Percentiles rank a stretch among this genome's conserved stretches.
phyloP scores from a whole-genome alignment of 1,140 invertebrate species.

The Belonocnema kinseyi region DNA sequence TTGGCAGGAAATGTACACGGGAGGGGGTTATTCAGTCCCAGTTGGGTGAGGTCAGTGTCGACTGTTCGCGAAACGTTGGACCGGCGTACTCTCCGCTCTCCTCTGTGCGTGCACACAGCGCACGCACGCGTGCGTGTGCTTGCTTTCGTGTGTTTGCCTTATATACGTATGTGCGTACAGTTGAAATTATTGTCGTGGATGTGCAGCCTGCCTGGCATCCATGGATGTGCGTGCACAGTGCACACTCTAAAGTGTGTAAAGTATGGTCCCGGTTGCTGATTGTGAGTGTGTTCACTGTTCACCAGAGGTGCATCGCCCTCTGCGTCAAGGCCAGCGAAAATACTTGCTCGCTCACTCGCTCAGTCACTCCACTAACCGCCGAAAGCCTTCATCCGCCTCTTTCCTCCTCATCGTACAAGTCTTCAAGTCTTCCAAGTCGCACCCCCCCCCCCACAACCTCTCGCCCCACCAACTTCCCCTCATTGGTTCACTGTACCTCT shows the following conservation, averaged over 20 bases:
- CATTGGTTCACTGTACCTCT: conserved; percentile 28
- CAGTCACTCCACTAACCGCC: conserved; percentile 67
- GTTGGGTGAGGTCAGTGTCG: conserved; percentile 75
- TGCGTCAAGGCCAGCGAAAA: conserved; percentile 76
- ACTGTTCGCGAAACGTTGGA: conserved; percentile 69
- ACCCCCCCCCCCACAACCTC: too few relatives aligned
- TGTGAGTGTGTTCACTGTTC: conserved; percentile 71
- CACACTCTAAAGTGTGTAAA: conserved; percentile 46
- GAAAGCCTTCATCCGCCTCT: conserved; percentile 64
- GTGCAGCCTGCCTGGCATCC: conserved; percentile 20
- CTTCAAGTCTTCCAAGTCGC: conserved; percentile 17
- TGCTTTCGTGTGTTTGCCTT: too few relatives aligned
- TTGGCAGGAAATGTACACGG: conserved; percentile 70
- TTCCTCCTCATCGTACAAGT: conserved; percentile 39
- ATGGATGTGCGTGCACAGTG: conserved; percentile 47
- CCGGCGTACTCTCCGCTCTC: conserved; percentile 46
- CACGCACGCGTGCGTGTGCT: conserved; percentile 31
- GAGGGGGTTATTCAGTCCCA: conserved; percentile 49
- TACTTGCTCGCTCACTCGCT: conserved; percentile 67
- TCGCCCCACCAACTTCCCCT: conserved; percentile 25
- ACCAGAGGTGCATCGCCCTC: conserved; percentile 74
- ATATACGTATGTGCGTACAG: conserved; percentile 1
- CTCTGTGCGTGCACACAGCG: conserved; percentile 34
- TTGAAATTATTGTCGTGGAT: conserved; percentile 28
- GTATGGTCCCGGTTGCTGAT: conserved; percentile 67